Conservation (phyloP, 2,888 invertebrate genomes). For the Selenia dentaria region DNA sequence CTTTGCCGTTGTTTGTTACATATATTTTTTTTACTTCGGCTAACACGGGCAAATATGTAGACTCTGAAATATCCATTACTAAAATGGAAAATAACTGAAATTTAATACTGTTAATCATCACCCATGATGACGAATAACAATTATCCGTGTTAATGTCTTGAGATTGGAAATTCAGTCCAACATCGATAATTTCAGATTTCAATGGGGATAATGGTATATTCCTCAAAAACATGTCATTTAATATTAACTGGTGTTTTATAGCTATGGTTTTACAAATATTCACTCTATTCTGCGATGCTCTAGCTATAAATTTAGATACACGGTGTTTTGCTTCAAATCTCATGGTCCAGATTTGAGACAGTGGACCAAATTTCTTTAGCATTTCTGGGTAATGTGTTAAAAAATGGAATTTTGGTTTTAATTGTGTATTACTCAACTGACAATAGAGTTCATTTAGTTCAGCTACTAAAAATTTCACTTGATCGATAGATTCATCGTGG, state of each 20-base stretch:
- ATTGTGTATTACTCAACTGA: background rate
- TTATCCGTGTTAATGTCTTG: too few relatives aligned
- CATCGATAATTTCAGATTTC: too few relatives aligned
- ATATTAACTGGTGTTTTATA: conserved; percentile 20
- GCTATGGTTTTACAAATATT: conserved; percentile 25
- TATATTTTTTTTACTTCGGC: background rate
- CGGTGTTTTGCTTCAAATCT: conserved; percentile 29
- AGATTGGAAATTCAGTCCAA: too few relatives aligned
- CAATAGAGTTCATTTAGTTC: conserved; percentile 23
- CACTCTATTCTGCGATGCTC: conserved; percentile 10
- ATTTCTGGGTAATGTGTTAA: conserved; percentile 23
- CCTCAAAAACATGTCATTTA: conserved; percentile 21
- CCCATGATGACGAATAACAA: too few relatives aligned
- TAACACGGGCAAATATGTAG: background rate
- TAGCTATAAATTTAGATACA: conserved; percentile 19
- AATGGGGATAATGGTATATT: too few relatives aligned
- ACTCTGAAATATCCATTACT: background rate
- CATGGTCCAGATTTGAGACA: conserved; percentile 26
- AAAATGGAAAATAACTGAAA: background rate
- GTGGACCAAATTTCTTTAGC: conserved; percentile 25
- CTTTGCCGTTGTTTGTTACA: background rate
- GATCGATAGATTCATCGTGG: conserved; percentile 10
- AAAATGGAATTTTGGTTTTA: conserved; percentile 19
- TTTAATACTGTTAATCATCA: too few relatives aligned
- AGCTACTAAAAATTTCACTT: conserved; percentile 15